phyloP scores from a whole-genome alignment of 2,113 vertebrate genomes.

The Bungarus multicinctus region DNA sequence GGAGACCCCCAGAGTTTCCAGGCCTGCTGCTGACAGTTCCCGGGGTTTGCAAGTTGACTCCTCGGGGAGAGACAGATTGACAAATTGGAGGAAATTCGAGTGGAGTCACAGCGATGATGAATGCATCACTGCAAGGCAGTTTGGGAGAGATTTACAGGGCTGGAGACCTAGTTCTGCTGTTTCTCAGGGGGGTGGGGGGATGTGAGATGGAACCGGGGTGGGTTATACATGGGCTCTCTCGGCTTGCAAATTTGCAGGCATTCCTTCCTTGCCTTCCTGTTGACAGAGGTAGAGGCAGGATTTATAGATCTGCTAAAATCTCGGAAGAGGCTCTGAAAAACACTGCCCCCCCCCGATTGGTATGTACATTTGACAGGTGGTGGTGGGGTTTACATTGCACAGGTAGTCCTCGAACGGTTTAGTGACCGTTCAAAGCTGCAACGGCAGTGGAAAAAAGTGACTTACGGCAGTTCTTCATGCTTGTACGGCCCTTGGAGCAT shows the following conservation, averaged over 20 bases:
- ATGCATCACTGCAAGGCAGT: not conserved
- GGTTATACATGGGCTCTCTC: not conserved
- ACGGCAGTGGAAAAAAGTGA: not conserved
- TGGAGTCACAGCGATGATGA: not conserved
- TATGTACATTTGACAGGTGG: not conserved
- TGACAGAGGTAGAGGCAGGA: not conserved
- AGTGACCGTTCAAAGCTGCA: not conserved
- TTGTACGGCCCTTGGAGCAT: not conserved
- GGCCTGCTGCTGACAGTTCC: not conserved
- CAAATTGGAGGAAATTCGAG: not conserved
- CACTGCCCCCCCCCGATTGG: too few species aligned
- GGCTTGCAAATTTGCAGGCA: not conserved
- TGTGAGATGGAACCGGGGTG: not conserved
- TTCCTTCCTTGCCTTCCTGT: not conserved
- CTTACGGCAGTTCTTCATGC: not conserved
- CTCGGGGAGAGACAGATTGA: constrained; percentile 4
- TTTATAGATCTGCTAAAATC: not conserved
- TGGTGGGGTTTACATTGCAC: too few species aligned
- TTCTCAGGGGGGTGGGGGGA: not conserved
- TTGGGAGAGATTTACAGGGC: constrained; percentile 25
- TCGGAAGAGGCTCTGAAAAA: not conserved
- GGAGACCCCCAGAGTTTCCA: not conserved
- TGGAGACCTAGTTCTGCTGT: not conserved
- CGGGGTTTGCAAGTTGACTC: not conserved
- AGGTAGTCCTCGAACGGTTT: not conserved